Conservation (phyloP, 2,113 vertebrate species). For the Suncus etruscus region DNA sequence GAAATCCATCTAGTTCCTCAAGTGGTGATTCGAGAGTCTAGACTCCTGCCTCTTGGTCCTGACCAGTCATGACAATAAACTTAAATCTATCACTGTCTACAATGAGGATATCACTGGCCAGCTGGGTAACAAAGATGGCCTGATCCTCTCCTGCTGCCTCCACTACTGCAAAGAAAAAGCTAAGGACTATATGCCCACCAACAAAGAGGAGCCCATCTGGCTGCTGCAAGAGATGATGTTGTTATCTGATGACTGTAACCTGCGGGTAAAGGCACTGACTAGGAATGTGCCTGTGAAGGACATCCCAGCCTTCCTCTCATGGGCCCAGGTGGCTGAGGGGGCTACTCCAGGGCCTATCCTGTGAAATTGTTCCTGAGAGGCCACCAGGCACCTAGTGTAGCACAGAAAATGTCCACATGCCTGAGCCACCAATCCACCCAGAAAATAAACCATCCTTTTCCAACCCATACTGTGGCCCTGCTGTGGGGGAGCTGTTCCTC, state of each 20-base stretch:
- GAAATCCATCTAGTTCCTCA: constrained; percentile 94
- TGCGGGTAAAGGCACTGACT: constrained; percentile 97
- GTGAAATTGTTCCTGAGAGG: constrained; percentile 77
- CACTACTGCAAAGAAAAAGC: constrained; percentile 99
- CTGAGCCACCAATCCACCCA: constrained; percentile 78
- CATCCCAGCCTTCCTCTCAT: constrained; percentile 97
- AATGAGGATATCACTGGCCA: constrained; percentile 93
- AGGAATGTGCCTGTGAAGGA: constrained; percentile 97
- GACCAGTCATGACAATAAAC: constrained; percentile 96
- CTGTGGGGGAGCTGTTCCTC: constrained; percentile 79
- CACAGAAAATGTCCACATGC: constrained; percentile 72
- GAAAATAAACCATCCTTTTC: constrained; percentile 84
- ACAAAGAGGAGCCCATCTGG: constrained; percentile 94
- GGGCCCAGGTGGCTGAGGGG: constrained; percentile 98
- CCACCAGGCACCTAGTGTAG: constrained; percentile 67
- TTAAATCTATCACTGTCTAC: constrained; percentile 98
- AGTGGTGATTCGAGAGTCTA: constrained; percentile 93
- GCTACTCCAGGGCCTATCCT: constrained; percentile 46
- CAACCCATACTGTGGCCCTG: constrained; percentile 78
- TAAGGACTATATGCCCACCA: constrained; percentile 95
- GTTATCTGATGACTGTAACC: constrained; percentile 97
- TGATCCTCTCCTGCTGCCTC: constrained; percentile 93
- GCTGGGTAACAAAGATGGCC: constrained; percentile 98
- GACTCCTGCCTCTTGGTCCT: constrained; percentile 94
- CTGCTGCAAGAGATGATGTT: constrained; percentile 96